Conservation (phyloP, 2,113 vertebrate genomes). For the Raja brachyura region DNA sequence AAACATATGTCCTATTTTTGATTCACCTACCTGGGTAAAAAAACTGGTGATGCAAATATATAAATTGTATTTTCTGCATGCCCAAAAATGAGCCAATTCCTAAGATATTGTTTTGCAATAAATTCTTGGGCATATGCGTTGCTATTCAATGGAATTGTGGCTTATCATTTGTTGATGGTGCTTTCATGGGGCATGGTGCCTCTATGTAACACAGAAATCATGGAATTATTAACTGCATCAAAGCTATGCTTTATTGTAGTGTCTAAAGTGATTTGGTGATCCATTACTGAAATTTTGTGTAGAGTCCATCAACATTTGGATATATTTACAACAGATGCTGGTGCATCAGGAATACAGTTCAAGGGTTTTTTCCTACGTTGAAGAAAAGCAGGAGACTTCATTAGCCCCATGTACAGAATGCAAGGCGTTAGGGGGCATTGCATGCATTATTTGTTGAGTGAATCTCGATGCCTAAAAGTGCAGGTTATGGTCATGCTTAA, state of each 20-base stretch:
- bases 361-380: neutral
- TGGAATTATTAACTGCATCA: too few species aligned
- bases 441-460: neutral
- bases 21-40: too few species aligned
- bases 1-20: too few species aligned
- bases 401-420: neutral
- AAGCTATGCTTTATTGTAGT: neutral
- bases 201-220: neutral
- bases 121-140: neutral
- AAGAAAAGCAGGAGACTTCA: neutral
- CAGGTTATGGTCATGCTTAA: neutral
- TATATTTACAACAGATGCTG: neutral
- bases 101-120: neutral
- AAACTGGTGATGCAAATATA: too few species aligned
- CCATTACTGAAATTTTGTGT: neutral
- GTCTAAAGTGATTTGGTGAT: neutral
- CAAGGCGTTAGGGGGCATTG: neutral
- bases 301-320: neutral
- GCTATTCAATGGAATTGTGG: neutral
- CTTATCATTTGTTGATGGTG: neutral
- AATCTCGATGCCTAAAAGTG: neutral
- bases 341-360: neutral
- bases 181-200: neutral
- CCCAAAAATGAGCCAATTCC: neutral
- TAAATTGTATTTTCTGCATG: neutral